Percentiles rank a stretch among this genome's conserved stretches.
Conservation (phyloP, 2,113 vertebrate genomes). For the Turnix velox region DNA sequence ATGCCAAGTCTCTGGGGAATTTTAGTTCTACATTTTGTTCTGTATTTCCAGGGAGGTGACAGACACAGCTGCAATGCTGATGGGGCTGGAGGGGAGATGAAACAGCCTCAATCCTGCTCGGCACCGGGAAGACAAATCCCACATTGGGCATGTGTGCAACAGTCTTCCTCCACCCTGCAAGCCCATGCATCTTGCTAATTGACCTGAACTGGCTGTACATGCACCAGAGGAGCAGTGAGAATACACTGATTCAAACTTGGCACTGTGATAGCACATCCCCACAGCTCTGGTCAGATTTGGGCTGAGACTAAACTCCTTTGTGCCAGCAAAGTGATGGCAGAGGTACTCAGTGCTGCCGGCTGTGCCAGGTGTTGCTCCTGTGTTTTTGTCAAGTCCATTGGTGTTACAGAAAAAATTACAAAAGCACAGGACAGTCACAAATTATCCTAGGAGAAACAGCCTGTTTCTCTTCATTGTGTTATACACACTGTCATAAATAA, state of each 20-base stretch:
- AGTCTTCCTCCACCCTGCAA: not conserved
- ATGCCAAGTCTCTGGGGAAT: not conserved
- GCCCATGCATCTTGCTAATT: not conserved
- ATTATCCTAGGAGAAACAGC: not conserved
- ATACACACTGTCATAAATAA: not conserved
- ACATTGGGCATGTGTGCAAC: rapidly evolving
- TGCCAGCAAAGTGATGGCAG: not conserved
- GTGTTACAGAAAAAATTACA: not conserved
- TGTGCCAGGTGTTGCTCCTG: not conserved
- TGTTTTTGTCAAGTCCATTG: not conserved
- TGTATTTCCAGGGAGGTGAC: not conserved
- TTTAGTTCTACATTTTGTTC: not conserved
- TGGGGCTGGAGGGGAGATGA: not conserved
- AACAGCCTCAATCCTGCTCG: not conserved
- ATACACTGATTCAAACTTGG: not conserved
- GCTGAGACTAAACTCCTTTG: not conserved
- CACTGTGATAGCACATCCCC: not conserved
- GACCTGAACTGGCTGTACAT: not conserved
- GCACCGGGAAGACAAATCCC: not conserved
- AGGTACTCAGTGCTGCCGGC: not conserved
- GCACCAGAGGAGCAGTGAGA: not conserved
- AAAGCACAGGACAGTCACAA: not conserved
- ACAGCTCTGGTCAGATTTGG: not conserved
- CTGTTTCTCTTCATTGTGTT: not conserved
- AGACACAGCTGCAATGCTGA: not conserved